These are phyloP conservation scores for Caenorhabditis inopinata DNA, from an alignment of 1,140 invertebrate genomes.

Conservation along the genomic window DNA sequence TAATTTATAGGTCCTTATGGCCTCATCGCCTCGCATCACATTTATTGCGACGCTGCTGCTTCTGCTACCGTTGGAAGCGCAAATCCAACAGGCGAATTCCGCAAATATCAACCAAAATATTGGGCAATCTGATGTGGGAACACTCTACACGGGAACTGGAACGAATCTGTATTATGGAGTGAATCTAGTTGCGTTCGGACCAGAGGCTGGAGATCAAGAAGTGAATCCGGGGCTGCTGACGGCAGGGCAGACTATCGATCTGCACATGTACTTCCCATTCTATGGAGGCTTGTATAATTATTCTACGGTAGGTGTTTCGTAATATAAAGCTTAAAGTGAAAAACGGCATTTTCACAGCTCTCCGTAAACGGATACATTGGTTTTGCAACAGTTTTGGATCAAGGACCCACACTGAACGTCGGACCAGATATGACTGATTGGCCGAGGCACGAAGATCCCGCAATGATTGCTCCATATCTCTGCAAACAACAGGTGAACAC, in stretches of 20 bases:
- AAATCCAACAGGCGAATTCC: constrained; percentile 16
- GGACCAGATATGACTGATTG: constrained; percentile 65
- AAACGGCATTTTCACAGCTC: constrained; percentile 50
- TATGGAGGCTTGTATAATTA: constrained; percentile 66
- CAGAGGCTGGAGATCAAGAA: constrained; percentile 61
- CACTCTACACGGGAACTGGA: constrained; percentile 44
- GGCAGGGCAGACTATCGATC: constrained; percentile 65
- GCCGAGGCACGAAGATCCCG: constrained; percentile 65
- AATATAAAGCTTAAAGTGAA: neutral
- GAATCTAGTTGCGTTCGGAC: constrained; percentile 64
- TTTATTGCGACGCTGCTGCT: constrained; percentile 20
- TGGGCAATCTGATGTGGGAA: constrained; percentile 28
- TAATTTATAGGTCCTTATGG: constrained; percentile 9
- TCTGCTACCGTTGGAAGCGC: constrained; percentile 27
- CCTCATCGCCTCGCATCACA: neutral
- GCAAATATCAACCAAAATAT: constrained; percentile 40
- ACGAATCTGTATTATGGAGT: constrained; percentile 51
- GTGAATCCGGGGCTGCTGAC: constrained; percentile 64
- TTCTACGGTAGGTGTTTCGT: constrained; percentile 59
- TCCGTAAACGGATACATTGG: constrained; percentile 66
- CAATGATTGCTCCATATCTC: constrained; percentile 65
- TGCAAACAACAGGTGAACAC: constrained; percentile 61
- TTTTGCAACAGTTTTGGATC: constrained; percentile 65
- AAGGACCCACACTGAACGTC: constrained; percentile 65
- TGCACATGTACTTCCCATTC: constrained; percentile 65